These are phyloP conservation scores for Cotesia congregata DNA, from an alignment of 2,888 invertebrate species.

Conservation along the genomic window DNA sequence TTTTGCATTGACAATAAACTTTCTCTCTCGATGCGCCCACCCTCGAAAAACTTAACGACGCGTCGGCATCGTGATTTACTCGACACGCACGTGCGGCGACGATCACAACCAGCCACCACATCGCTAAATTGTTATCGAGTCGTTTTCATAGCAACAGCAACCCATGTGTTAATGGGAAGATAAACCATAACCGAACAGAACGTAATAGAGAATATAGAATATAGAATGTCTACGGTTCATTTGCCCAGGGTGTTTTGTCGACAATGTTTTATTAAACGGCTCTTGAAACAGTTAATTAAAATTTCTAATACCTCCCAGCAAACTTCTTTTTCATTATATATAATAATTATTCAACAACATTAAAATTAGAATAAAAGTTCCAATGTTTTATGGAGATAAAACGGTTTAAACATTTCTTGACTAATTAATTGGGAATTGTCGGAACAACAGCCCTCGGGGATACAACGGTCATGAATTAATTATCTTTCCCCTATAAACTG, in stretches of 20 bases:
- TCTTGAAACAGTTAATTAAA: neutral
- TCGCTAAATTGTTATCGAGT: constrained; percentile 53
- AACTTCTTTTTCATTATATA: neutral
- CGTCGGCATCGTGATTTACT: constrained; percentile 55
- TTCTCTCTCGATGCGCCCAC: neutral
- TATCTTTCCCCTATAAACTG: constrained; percentile 54
- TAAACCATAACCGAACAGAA: constrained; percentile 46
- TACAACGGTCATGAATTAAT: constrained; percentile 61
- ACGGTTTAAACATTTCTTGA: constrained; percentile 52
- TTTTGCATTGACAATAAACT: neutral
- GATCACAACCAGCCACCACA: constrained; percentile 30
- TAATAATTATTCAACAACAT: constrained; percentile 6
- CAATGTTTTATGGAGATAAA: neutral
- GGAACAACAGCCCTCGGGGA: constrained; percentile 56
- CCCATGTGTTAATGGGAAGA: constrained; percentile 57
- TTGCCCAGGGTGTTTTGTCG: neutral
- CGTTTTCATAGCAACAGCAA: constrained; percentile 47
- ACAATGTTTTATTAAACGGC: neutral
- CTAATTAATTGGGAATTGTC: constrained; percentile 63
- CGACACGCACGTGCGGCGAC: constrained; percentile 56
- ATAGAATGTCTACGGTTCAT: constrained; percentile 15
- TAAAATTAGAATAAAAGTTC: constrained; percentile 5
- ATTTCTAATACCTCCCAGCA: neutral
- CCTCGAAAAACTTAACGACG: constrained; percentile 35
- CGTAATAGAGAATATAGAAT: too few species aligned